Base-by-base conservation (phyloP, 1,140 invertebrate genomes). In the Drosophila azteca region DNA sequence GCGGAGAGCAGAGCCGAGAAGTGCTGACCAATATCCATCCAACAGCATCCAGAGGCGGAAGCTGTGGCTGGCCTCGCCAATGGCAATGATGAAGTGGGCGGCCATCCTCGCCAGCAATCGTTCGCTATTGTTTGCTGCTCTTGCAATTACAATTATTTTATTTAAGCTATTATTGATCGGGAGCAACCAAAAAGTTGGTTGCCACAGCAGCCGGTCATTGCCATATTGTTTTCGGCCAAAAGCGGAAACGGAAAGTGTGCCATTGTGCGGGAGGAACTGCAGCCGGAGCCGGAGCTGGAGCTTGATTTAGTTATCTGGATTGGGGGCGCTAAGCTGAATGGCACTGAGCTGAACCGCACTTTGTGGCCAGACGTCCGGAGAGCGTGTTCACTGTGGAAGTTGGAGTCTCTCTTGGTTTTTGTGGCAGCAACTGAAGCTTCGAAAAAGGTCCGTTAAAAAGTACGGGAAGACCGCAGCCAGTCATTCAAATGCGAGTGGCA, bases 61-160 rank as follows among this genome's bases (percentile, higher is more conserved):
- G 92, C 96, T 94, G 83, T 95, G 97, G 88, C 93, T 97, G 46
- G 97, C 96, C 1, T 2, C 7, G 8, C 93, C 93, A 35, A 77
- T 96, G 39, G 49, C 81, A 77, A 85, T 80, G 90, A 2, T 0
- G 7, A 31, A 6, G 29, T 1, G 29, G 29, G 29, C 5, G 24
- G 5, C 13, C 4, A 5, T 39, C 35, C 35, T 13, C 35, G 35
- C 35, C 11, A 13, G 35, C 35, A 39, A 39, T 39, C 71, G 73
- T 77, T 81, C 70, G 77, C 58, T 63, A 81, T 84, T 84, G 73
- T 84, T 70, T 77, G 70, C 57, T 39, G 35, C 35, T 61, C 50
- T 70, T 50, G 79, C 83, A 82, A 88, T 88, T 88, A 83, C 78
- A 85, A 88, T 88, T 83, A 88, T 88, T 82, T 67, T 53, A 63